phyloP scores from a whole-genome alignment of 2,888 invertebrate genomes.

The Mellilla xanthometata region DNA sequence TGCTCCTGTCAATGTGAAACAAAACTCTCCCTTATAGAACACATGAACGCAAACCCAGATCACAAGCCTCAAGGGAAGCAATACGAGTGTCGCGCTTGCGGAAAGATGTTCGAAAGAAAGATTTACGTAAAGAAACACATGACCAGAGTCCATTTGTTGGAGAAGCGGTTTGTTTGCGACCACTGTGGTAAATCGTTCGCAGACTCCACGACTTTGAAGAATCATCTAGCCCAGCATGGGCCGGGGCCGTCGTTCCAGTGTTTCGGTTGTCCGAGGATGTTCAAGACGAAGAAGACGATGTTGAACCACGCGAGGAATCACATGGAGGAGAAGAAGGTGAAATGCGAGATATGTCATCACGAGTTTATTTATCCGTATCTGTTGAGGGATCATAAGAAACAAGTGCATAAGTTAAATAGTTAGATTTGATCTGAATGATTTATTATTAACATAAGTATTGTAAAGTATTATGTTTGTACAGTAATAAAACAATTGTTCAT shows the following conservation, averaged over 20 bases:
- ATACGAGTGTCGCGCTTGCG: slow-evolving; percentile 23
- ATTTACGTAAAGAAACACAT: slow-evolving; percentile 23
- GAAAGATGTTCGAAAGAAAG: slow-evolving; percentile 20
- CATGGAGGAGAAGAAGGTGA: slow-evolving; percentile 38
- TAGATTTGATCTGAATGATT: no score
- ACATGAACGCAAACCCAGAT: slow-evolving; percentile 12
- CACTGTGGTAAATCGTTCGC: slow-evolving; percentile 37
- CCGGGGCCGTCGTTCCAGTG: slow-evolving; percentile 46
- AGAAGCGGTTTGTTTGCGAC: slow-evolving; percentile 26
- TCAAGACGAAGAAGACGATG: slow-evolving; percentile 41
- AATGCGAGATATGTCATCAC: slow-evolving; percentile 19
- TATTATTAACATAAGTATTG: no score
- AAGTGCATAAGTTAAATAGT: slow-evolving; percentile 1
- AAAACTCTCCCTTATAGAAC: slow-evolving; percentile 19
- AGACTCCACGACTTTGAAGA: slow-evolving; percentile 47
- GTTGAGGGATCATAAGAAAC: slow-evolving; percentile 17
- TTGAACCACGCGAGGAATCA: slow-evolving; percentile 47
- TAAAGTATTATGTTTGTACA: no score
- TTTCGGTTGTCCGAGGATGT: slow-evolving; percentile 55
- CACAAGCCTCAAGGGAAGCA: slow-evolving; percentile 1
- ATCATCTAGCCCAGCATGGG: slow-evolving; percentile 55
- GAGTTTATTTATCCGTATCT: slow-evolving; percentile 18
- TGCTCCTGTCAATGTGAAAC: slow-evolving; percentile 17
- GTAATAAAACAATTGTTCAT: no score
- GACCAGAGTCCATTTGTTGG: slow-evolving; percentile 31